Conservation (phyloP, 2,113 vertebrate genomes). For the Nycticryphes semicollaris region DNA sequence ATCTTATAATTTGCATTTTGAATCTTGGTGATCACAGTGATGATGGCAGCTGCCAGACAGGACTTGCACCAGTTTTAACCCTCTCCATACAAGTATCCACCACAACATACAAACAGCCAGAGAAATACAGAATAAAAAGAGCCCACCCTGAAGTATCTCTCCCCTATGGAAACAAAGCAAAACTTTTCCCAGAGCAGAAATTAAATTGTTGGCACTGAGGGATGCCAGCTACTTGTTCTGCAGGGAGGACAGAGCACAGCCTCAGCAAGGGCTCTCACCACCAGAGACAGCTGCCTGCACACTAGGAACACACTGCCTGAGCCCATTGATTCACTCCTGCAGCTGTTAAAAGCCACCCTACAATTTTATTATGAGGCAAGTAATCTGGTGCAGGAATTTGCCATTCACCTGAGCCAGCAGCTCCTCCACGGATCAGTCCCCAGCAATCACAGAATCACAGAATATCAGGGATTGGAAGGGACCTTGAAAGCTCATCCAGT, state of each 20-base stretch:
- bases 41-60: neutral
- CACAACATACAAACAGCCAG: neutral
- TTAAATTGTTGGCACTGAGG: accelerated
- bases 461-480: too few relatives aligned
- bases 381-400: neutral
- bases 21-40: accelerated
- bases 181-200: neutral
- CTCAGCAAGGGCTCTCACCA: neutral
- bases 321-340: neutral
- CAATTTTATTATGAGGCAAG: accelerated
- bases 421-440: neutral
- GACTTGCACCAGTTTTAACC: neutral
- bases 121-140: neutral
- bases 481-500: too few relatives aligned
- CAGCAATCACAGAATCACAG: too few relatives aligned
- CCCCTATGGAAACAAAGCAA: neutral
- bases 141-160: neutral
- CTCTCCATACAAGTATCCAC: accelerated
- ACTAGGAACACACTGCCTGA: accelerated
- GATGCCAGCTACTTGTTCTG: neutral
- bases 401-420: neutral
- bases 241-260: neutral
- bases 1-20: neutral
- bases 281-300: neutral
- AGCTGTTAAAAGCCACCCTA: neutral